phyloP scores from a whole-genome alignment of 1,140 invertebrate species.

The Conus betulinus region DNA sequence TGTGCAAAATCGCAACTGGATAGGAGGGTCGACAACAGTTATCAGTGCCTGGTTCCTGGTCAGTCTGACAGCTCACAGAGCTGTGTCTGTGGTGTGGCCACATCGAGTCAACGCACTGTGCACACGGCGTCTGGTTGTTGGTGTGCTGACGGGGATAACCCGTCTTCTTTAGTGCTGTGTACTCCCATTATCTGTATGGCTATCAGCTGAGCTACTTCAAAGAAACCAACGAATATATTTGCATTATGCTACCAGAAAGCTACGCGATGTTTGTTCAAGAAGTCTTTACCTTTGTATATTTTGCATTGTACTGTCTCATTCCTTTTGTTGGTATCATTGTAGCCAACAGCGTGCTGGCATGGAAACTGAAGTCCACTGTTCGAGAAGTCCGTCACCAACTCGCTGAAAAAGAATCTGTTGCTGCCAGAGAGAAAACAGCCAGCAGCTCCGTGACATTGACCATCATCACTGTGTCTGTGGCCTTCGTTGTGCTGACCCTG shows the following conservation, averaged over 20 bases:
- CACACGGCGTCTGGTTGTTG: not conserved
- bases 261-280: not conserved
- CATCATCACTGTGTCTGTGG: too few relatives aligned
- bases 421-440: too few relatives aligned
- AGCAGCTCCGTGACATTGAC: too few relatives aligned
- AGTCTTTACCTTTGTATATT: not conserved
- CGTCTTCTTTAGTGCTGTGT: not conserved
- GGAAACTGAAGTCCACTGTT: too few relatives aligned
- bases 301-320: not conserved
- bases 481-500: too few relatives aligned
- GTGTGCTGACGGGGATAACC: not conserved
- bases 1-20: constrained; percentile 31
- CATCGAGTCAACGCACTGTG: too few relatives aligned
- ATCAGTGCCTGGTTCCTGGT: constrained; percentile 36
- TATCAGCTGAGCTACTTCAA: not conserved
- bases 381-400: too few relatives aligned
- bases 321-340: not conserved
- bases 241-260: not conserved
- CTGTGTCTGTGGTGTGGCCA: too few relatives aligned
- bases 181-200: not conserved
- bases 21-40: constrained; percentile 18
- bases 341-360: not conserved
- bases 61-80: too few relatives aligned
- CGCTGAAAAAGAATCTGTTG: too few relatives aligned
- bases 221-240: not conserved